Evolutionary conservation across 2,797 vertebrate species (phyloP), one percentile per base, ranked within the genome.

Genomic region (Sebastes diploproa): DNA sequence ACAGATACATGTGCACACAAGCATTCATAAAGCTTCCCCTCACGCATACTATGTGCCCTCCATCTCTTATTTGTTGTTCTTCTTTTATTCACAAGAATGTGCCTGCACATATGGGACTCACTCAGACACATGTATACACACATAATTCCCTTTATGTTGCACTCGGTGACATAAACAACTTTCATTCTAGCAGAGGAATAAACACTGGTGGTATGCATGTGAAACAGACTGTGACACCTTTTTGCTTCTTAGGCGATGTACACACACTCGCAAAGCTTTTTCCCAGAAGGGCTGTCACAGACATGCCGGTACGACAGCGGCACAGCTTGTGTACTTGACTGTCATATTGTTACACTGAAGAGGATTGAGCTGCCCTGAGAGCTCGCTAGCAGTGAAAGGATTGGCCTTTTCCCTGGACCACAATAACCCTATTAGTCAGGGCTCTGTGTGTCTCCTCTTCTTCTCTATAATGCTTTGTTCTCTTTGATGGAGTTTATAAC

Each of bases 341-440:
- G 84, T 87, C 84, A 89, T 62, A 81, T 71, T 81, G 86, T 82
- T 79, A 50, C 2, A 3, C 78, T 71, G 68, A 67, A 69, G 85
- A 80, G 74, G 82, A 85, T 50, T 80, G 82, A 87, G 76, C 75
- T 80, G 78, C 86, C 80, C 81, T 10, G 30, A 84, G 82, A 86
- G 71, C 78, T 83, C 0, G 18, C 67, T 66, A 62, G 72, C 76
- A 79, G 64, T 32, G 64, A 82, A 81, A 78, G 65, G 82, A 75
- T 69, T 83, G 84, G 81, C 83, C 72, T 88, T 80, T 87, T 90
- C 78, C 52, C 36, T 59, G 36, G 72, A 74, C 79, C 72, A 38
- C 83, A 75, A 38, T 83, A 85, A 88, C 86, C 58, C 83, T 38
- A 72, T 91, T 87, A 76, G 85, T 80, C 83, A 77, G 61, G 82